Base-by-base conservation (phyloP, 2,113 vertebrate species). In the Heterocephalus glaber region DNA sequence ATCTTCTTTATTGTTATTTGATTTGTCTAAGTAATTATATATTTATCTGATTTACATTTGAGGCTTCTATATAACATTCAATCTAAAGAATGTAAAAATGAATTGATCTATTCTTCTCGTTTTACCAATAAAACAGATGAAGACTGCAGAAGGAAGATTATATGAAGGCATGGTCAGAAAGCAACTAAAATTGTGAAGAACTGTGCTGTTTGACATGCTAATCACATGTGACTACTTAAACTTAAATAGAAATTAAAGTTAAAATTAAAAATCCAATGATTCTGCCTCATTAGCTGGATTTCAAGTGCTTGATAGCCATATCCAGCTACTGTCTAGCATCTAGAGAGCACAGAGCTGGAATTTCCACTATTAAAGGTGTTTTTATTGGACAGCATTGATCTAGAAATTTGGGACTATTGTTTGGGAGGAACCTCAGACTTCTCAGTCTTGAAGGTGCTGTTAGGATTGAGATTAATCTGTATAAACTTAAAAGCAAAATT, bases 241-340 rank as follows among this genome's bases (percentile, higher is more conserved):
- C 49, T 63, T 94, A 72, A 88, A 74, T 65, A 77, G 9, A 86
- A 82, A 94, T 65, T 74, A 38, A 77, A 85, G 38, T 19, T 89
- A 60, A 84, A 90, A 26, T 79, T n/a, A 33, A 65, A 65, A 92
- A 54, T 47, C 13, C 9, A 76, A 2, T 12, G 4, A 66, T 16
- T 70, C 14, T 35, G 17, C 14, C 24, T 76, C 9, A 47, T 38
- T 44, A 44, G 26, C 35, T 96, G 5, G 14, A 88, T 91, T 77
- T 49, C 24, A 87, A 70, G 47, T 77, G 24, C 16, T 63, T 35
- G 30, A 11, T 56, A 63, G 70, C 38, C 19, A 49, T 35, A 38
- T 79, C 5, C 56, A 33, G n/a, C 44, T 70, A 47, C 72, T 47
- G 33, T 16, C 66, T 87, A 56, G n/a, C 17, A 19, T 66, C 61